Base-by-base conservation (phyloP, 1,140 invertebrate species). In the Asbolus verrucosus region DNA sequence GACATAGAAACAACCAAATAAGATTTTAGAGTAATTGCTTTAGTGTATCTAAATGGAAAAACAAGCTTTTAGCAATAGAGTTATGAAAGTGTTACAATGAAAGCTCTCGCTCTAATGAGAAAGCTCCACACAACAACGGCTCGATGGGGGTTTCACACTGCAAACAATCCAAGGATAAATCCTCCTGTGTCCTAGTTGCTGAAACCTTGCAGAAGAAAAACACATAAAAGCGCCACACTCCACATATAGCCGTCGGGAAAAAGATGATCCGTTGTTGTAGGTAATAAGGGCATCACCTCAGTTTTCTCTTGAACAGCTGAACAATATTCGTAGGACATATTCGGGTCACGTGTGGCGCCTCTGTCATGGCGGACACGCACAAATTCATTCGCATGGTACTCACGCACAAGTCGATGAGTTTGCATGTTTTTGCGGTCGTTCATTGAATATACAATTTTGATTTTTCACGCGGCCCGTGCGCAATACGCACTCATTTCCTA, bases 311-410 rank as follows among this genome's bases (percentile, higher is more conserved):
- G 21, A 63, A 63, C 61, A 63, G 61, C 61, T 63, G 61, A 63
- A 63, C 61, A 19, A 36, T 63, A 39, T 63, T 63, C 33, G 61
- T 18, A 63, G 39, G 61, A 63, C 61, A 46, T 46, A 71, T 71
- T 71, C 70, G 36, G 36, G 38, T 63, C 70, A 68, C 65, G 70
- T 62, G 59, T 61, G 21, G 38, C 60, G 66, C 70, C 70, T 66
- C 38, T 68, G 70, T 68, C 70, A 71, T 71, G 62, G 62, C 69
- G 65, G 69, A 71, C 69, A 66, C 63, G 63, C 65, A 71, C 66
- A 66, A 24, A 43, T 21, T 36, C 59, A 60, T 71, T 61, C 41
- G 60, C 21, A 68, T 71, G 59, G 38, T 19, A 33, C 38, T 68
- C 70, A 68, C 70, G 65, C 54, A 31, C 36, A n/a, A 43, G 54